A percentile compares a stretch with the other conserved stretches of the same genome.
phyloP scores from a whole-genome alignment of 2,888 invertebrate genomes.

The Cosmorhoe ocellata region DNA sequence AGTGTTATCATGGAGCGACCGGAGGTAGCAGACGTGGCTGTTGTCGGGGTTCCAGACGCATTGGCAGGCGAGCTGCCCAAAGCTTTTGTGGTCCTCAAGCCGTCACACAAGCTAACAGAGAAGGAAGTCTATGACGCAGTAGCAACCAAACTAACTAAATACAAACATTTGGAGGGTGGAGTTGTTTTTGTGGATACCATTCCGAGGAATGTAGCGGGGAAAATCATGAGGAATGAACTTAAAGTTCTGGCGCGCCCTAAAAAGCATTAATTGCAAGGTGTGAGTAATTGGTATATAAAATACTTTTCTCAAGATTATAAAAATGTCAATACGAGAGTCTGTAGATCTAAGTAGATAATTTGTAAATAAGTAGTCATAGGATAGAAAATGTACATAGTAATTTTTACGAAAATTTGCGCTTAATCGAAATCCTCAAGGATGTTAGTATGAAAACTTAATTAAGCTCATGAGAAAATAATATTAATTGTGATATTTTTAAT shows the following conservation, averaged over 20 bases:
- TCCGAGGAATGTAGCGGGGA: conserved; percentile 89
- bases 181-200: conserved; percentile 86
- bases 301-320: too few relatives aligned
- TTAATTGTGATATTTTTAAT: conserved; percentile 29
- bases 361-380: conserved; percentile 23
- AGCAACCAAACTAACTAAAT: conserved; percentile 85
- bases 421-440: too few relatives aligned
- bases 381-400: too few relatives aligned
- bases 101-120: conserved; percentile 78
- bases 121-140: conserved; percentile 82
- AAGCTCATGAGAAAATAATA: conserved; percentile 30
- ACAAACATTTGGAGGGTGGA: conserved; percentile 88
- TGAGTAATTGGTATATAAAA: neutral
- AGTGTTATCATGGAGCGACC: conserved; percentile 87
- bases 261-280: conserved; percentile 34
- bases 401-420: too few relatives aligned
- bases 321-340: too few relatives aligned
- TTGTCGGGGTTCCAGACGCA: conserved; percentile 88
- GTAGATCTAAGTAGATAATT: conserved; percentile 8
- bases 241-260: conserved; percentile 69
- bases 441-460: conserved; percentile 18
- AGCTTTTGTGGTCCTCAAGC: conserved; percentile 87
- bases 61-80: conserved; percentile 88
- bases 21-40: conserved; percentile 89
- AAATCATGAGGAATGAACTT: conserved; percentile 87